These are phyloP conservation scores for Drosophila buzzatii DNA, from an alignment of 2,888 invertebrate species.

Conservation along the genomic window DNA sequence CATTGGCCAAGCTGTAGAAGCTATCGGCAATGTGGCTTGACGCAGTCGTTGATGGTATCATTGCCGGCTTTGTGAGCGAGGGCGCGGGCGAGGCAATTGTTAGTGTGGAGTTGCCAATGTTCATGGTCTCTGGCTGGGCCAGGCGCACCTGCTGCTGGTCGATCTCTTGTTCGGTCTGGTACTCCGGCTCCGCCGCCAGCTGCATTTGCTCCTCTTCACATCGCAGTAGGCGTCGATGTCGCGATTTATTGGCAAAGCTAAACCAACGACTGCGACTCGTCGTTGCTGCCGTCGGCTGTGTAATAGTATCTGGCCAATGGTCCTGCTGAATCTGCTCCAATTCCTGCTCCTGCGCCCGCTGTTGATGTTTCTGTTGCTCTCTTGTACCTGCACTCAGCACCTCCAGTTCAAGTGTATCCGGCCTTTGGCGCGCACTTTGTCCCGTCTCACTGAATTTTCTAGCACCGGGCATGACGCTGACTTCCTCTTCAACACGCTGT, in stretches of 20 bases:
- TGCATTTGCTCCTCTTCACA: constrained; percentile 44
- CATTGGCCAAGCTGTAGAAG: constrained; percentile 74
- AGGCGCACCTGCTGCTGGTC: constrained; percentile 54
- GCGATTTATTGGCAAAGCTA: constrained; percentile 58
- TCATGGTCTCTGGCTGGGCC: constrained; percentile 75
- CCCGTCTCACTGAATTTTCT: constrained; percentile 36
- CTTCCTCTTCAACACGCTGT: neutral
- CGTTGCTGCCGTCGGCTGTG: constrained; percentile 3
- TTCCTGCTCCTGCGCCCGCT: neutral
- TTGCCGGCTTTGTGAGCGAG: constrained; percentile 4
- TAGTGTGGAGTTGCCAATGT: constrained; percentile 72
- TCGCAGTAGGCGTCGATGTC: constrained; percentile 38
- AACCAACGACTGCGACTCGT: constrained; percentile 63
- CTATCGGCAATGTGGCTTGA: constrained; percentile 67
- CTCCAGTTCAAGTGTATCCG: constrained; percentile 86
- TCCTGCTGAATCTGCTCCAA: constrained; percentile 5
- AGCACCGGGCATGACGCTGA: constrained; percentile 72
- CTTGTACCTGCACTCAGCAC: constrained; percentile 85
- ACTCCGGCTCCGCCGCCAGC: constrained; percentile 28
- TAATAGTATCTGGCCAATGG: neutral
- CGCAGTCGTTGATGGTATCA: constrained; percentile 43
- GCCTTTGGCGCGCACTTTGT: constrained; percentile 63
- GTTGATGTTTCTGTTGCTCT: no score
- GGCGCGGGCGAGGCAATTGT: constrained; percentile 65
- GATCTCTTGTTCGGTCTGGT: constrained; percentile 22